These are phyloP conservation scores for Muntiacus muntjak DNA, from an alignment of 2,113 vertebrate genomes.

Conservation along the genomic window DNA sequence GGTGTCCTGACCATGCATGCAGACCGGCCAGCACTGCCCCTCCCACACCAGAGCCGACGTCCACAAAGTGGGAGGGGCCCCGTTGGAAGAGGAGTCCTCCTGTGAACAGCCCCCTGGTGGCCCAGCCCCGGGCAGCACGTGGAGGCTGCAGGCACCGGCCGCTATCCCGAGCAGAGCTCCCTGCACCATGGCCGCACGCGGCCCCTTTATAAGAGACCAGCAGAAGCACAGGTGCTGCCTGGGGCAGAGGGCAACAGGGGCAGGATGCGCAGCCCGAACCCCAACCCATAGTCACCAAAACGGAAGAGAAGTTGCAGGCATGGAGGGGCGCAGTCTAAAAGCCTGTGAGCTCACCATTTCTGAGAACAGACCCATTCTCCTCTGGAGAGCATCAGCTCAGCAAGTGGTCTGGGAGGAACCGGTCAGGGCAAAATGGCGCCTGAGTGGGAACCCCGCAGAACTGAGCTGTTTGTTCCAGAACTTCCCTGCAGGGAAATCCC, in stretches of 20 bases:
- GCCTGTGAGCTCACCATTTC: neutral
- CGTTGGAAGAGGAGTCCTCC: fast-evolving
- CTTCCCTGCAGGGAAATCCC: neutral
- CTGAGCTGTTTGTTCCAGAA: neutral
- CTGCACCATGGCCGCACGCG: fast-evolving
- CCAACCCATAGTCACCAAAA: neutral
- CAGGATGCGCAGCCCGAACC: neutral
- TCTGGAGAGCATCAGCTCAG: neutral
- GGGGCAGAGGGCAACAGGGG: neutral
- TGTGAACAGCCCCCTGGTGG: neutral
- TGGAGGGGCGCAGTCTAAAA: neutral
- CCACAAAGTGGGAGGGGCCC: neutral
- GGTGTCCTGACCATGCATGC: neutral
- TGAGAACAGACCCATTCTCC: neutral
- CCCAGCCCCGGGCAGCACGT: too few relatives aligned
- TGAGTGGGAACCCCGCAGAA: neutral
- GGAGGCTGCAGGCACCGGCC: neutral
- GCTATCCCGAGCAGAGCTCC: neutral
- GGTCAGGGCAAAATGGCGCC: neutral
- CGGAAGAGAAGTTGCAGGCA: neutral
- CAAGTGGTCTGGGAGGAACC: neutral
- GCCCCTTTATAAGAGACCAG: neutral
- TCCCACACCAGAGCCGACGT: neutral
- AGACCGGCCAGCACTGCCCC: fast-evolving
- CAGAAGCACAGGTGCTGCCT: neutral